Evolutionary conservation across 1,140 invertebrate species (phyloP).

Genomic region (Drosophila rhopaloa): DNA sequence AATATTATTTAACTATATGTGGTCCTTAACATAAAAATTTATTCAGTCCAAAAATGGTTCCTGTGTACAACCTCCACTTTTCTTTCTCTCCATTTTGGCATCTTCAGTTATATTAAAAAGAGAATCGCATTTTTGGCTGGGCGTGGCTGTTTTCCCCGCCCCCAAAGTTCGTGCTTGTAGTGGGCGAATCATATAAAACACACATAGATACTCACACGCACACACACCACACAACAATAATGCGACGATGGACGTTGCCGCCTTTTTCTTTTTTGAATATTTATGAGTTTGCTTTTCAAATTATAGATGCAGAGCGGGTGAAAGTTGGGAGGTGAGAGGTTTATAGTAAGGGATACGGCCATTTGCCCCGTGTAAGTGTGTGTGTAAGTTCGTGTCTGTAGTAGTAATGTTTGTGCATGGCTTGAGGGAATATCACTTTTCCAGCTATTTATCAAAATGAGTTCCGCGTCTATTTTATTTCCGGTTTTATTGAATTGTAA

Average conservation of each 20-base stretch:
- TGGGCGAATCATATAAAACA: slow-evolving; percentile 64
- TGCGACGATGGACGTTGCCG: slow-evolving; percentile 37
- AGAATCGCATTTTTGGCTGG: slow-evolving; percentile 78
- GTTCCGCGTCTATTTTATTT: slow-evolving; percentile 33
- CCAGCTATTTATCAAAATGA: slow-evolving; percentile 52
- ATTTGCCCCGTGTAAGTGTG: slow-evolving; percentile 10
- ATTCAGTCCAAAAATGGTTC: background rate
- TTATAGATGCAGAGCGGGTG: slow-evolving; percentile 70
- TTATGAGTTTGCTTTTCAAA: slow-evolving; percentile 83
- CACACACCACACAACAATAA: slow-evolving; percentile 35
- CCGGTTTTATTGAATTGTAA: slow-evolving; percentile 36
- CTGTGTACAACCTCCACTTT: background rate
- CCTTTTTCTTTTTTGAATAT: slow-evolving; percentile 74
- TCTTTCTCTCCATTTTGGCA: slow-evolving; percentile 9
- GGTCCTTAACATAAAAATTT: background rate
- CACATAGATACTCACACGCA: slow-evolving; percentile 33
- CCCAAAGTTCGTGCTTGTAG: slow-evolving; percentile 32
- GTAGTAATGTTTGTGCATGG: slow-evolving; percentile 1
- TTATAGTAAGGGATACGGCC: slow-evolving; percentile 33
- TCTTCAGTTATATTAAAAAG: slow-evolving; percentile 71
- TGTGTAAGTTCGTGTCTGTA: background rate
- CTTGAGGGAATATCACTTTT: slow-evolving; percentile 30
- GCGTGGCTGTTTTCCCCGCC: slow-evolving; percentile 44
- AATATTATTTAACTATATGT: too few species aligned
- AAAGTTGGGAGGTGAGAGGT: slow-evolving; percentile 4